phyloP scores from a whole-genome alignment of 2,888 invertebrate genomes.

The Clanis bilineata region DNA sequence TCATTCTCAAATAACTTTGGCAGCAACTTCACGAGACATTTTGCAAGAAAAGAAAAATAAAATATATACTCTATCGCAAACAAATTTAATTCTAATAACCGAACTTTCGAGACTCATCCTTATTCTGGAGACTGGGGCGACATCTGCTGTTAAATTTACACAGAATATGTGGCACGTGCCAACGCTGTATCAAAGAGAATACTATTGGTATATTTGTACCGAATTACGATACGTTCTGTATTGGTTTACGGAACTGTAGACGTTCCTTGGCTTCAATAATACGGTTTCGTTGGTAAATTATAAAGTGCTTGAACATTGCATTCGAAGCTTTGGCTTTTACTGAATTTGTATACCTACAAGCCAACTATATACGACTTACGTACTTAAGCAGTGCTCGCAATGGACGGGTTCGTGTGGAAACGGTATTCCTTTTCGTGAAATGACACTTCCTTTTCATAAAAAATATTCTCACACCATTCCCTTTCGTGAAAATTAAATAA shows the following conservation, averaged over 20 bases:
- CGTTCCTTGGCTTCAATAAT: not conserved
- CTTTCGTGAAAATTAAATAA: too few relatives aligned
- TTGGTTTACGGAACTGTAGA: not conserved
- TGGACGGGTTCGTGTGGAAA: too few relatives aligned
- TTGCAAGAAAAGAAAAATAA: constrained; percentile 5
- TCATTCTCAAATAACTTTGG: constrained; percentile 2
- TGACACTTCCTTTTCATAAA: too few relatives aligned
- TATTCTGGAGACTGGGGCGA: constrained; percentile 44
- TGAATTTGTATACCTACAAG: too few relatives aligned
- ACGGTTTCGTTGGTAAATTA: not conserved
- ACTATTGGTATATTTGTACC: not conserved
- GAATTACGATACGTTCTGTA: not conserved
- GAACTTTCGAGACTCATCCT: constrained; percentile 51
- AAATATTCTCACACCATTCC: too few relatives aligned
- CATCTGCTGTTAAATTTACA: constrained; percentile 63
- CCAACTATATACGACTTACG: too few relatives aligned
- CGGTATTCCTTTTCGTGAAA: too few relatives aligned
- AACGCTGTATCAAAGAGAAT: not conserved
- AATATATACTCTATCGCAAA: not conserved
- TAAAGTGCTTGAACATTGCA: not conserved
- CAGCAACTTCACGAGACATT: not conserved
- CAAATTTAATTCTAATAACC: constrained; percentile 46
- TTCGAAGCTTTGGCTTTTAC: not conserved
- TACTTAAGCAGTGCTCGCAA: too few relatives aligned
- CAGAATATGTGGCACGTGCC: constrained; percentile 45